phyloP scores from a whole-genome alignment of 2,113 vertebrate genomes.

The Plecotus auritus region DNA sequence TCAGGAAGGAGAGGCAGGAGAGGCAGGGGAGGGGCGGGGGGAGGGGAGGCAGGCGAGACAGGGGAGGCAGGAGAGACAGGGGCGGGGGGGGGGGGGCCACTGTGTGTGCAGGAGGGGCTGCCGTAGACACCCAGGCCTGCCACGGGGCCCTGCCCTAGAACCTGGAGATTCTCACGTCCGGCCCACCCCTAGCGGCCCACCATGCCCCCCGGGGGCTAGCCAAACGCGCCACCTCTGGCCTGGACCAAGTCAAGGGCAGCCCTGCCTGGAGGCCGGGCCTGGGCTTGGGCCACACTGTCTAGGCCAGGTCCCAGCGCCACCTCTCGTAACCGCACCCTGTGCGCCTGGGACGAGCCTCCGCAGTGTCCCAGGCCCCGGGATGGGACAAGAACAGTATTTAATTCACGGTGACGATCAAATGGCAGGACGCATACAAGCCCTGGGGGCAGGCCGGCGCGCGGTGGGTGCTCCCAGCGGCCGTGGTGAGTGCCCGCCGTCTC shows the following conservation, averaged over 20 bases:
- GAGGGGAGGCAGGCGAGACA: too few species aligned
- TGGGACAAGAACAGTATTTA: not conserved
- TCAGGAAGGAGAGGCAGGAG: fast-evolving
- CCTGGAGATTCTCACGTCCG: not conserved
- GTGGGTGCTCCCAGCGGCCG: fast-evolving
- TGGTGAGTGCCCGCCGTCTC: fast-evolving
- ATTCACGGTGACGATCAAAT: fast-evolving
- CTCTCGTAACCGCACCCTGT: not conserved
- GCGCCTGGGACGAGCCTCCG: not conserved
- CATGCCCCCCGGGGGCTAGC: fast-evolving
- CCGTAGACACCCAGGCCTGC: not conserved
- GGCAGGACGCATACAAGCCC: fast-evolving
- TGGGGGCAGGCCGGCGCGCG: fast-evolving
- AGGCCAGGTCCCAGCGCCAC: not conserved
- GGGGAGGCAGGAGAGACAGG: too few species aligned
- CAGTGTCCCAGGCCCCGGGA: not conserved
- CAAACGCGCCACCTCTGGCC: fast-evolving
- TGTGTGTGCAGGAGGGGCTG: fast-evolving
- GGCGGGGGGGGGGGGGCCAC: fast-evolving
- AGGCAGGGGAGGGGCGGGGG: too few species aligned
- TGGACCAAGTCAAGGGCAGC: fast-evolving
- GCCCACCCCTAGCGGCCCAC: too few species aligned
- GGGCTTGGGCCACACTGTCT: not conserved
- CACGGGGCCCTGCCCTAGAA: fast-evolving
- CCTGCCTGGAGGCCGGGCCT: fast-evolving